A percentile compares a stretch with the other conserved stretches of the same genome.
These are phyloP conservation scores for Alcedo quadribrachys DNA, from an alignment of 2,797 vertebrate species.

Conservation along the genomic window DNA sequence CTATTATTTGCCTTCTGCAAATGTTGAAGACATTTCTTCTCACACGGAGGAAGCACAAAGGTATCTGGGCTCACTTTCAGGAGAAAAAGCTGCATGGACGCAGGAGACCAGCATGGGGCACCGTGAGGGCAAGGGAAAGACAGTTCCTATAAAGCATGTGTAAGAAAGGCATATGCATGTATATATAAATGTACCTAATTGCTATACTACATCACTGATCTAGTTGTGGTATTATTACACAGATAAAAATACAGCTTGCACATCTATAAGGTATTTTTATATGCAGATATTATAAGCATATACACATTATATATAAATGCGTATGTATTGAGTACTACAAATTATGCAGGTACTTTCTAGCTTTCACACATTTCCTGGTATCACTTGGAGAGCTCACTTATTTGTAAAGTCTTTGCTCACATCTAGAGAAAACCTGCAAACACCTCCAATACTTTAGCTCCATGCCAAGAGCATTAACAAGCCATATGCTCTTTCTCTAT, in stretches of 20 bases:
- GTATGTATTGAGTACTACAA: background rate
- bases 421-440: background rate
- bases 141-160: background rate
- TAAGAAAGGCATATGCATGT: background rate
- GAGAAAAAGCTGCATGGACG: fast-evolving
- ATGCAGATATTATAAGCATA: background rate
- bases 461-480: background rate
- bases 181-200: background rate
- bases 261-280: background rate
- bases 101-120: background rate
- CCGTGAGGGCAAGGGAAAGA: background rate
- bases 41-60: conserved; percentile 15
- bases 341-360: background rate
- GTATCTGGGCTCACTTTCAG: background rate
- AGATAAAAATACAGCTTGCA: background rate
- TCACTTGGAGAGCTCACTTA: background rate
- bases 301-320: background rate
- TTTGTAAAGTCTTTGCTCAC: background rate
- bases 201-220: background rate
- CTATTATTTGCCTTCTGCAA: conserved; percentile 37
- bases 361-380: background rate
- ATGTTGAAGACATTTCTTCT: conserved; percentile 37
- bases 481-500: background rate
- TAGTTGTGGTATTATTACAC: background rate
- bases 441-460: background rate